phyloP scores from a whole-genome alignment of 2,113 vertebrate genomes.

The Neoarius graeffei region DNA sequence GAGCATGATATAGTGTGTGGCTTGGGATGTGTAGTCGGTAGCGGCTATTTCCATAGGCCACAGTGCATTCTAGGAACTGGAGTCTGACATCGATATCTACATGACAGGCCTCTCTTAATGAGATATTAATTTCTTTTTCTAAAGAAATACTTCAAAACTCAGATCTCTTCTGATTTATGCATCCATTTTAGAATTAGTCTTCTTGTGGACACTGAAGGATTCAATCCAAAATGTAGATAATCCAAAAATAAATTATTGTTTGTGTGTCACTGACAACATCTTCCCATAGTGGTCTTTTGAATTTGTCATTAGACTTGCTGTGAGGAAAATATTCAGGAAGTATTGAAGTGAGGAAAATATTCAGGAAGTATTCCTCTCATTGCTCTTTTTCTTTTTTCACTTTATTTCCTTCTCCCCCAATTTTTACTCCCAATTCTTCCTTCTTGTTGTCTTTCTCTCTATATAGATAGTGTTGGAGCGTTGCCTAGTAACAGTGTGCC shows the following conservation, averaged over 20 bases:
- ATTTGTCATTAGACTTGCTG: background rate
- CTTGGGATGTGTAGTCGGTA: background rate
- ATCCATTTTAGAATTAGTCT: background rate
- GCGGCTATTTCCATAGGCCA: background rate
- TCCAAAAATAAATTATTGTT: background rate
- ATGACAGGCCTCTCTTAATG: background rate
- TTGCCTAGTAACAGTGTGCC: conserved; percentile 48
- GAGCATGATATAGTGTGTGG: background rate
- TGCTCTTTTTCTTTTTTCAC: background rate
- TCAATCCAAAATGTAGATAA: background rate
- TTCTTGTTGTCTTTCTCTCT: background rate
- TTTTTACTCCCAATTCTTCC: background rate
- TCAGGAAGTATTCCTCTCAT: background rate
- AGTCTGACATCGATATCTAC: background rate
- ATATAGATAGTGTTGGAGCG: conserved; percentile 32
- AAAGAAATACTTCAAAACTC: background rate
- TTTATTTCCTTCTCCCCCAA: too few relatives aligned
- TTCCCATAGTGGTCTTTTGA: background rate
- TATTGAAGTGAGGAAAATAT: background rate
- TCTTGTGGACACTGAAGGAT: background rate
- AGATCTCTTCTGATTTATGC: background rate
- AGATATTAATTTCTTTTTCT: background rate
- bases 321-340: background rate
- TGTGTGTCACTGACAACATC: background rate
- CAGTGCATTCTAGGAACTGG: background rate